These are phyloP conservation scores for Belonocnema kinseyi DNA, from an alignment of 1,140 invertebrate genomes.

Conservation along the genomic window DNA sequence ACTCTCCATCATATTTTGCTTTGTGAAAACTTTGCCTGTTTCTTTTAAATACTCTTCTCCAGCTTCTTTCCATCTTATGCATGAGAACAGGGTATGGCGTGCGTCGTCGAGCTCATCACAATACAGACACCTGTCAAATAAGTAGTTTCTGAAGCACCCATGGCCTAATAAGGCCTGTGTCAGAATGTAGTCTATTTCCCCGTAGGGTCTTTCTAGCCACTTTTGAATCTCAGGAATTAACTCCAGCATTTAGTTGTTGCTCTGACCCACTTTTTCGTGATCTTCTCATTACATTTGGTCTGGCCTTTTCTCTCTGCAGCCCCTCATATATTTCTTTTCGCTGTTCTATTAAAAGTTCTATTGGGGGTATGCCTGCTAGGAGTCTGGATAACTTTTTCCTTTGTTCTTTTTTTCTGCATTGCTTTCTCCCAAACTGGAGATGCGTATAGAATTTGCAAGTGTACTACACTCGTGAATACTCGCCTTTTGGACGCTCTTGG, in stretches of 20 bases:
- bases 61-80: not conserved
- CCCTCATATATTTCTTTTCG: too few species aligned
- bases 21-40: too few species aligned
- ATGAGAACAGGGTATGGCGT: not conserved
- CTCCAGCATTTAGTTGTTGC: too few species aligned
- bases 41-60: not conserved
- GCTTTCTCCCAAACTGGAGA: not conserved
- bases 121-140: not conserved
- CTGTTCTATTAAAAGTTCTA: too few species aligned
- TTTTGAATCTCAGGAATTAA: too few species aligned
- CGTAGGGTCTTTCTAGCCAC: not conserved
- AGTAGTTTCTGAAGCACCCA: not conserved
- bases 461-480: too few species aligned
- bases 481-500: too few species aligned
- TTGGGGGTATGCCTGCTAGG: too few species aligned
- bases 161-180: not conserved
- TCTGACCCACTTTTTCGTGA: not conserved
- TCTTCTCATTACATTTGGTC: too few species aligned
- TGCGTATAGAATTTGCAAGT: not conserved
- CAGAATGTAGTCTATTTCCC: not conserved
- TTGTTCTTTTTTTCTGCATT: not conserved
- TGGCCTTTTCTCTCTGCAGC: too few species aligned
- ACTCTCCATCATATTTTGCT: too few species aligned
- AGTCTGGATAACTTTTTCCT: not conserved
- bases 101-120: not conserved